phyloP scores from a whole-genome alignment of 2,888 invertebrate species.

The Torymus auratus region DNA sequence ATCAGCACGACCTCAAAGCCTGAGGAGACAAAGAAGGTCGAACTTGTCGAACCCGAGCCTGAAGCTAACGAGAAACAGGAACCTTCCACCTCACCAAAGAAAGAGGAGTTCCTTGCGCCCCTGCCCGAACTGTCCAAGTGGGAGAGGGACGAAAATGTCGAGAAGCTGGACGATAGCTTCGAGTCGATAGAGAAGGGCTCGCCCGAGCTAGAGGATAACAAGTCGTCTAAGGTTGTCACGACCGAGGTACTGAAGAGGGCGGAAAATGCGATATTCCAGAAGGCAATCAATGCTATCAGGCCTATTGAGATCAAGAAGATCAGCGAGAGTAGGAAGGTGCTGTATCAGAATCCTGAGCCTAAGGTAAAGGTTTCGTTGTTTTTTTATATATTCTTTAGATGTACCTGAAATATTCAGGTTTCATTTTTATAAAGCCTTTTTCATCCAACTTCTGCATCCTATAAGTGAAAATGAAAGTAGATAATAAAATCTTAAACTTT shows the following conservation, averaged over 20 bases:
- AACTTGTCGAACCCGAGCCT: too few relatives aligned
- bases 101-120: constrained; percentile 83
- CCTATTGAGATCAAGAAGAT: constrained; percentile 88
- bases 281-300: constrained; percentile 85
- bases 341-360: constrained; percentile 78
- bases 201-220: constrained; percentile 65
- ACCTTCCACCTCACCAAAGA: constrained; percentile 65
- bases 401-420: too few relatives aligned
- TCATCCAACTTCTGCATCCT: too few relatives aligned
- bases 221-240: constrained; percentile 82
- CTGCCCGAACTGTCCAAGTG: constrained; percentile 91
- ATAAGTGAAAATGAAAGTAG: too few relatives aligned
- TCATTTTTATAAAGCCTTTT: too few relatives aligned
- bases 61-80: too few relatives aligned
- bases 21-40: too few relatives aligned
- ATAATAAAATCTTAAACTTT: too few relatives aligned
- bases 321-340: constrained; percentile 83
- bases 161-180: constrained; percentile 75
- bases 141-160: constrained; percentile 83
- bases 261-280: constrained; percentile 94
- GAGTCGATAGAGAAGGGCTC: constrained; percentile 74
- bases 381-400: too few relatives aligned
- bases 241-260: constrained; percentile 93
- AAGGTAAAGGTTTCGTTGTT: constrained; percentile 63
- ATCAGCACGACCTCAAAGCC: constrained; percentile 26